phyloP scores from a whole-genome alignment of 23 tunicate genomes.

The Styela clava region DNA sequence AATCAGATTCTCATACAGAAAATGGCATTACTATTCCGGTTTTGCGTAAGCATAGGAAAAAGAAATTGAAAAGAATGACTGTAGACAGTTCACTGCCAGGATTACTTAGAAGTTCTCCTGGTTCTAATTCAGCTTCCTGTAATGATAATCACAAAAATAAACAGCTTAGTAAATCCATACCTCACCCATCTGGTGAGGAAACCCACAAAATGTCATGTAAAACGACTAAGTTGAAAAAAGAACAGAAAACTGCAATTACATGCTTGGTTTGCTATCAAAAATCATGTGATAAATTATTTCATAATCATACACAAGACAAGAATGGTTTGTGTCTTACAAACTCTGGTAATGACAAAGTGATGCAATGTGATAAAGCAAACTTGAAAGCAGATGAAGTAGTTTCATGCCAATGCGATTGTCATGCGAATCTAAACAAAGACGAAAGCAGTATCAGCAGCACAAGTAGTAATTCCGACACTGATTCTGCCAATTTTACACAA shows the following conservation, averaged over 20 bases:
- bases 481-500: constrained; percentile 34
- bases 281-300: neutral
- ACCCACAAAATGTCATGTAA: constrained; percentile 2
- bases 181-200: neutral
- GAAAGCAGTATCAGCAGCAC: constrained; percentile 29
- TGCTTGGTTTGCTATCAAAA: neutral
- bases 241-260: neutral
- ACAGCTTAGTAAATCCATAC: neutral
- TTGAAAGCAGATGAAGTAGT: neutral
- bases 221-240: constrained; percentile 1
- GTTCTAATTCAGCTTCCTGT: neutral
- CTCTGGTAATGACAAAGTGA: neutral
- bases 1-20: constrained; percentile 72
- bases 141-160: neutral
- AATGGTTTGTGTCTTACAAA: no score
- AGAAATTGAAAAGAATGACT: constrained; percentile 48
- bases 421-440: neutral
- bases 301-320: neutral
- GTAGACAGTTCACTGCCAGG: constrained; percentile 20
- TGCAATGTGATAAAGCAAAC: neutral
- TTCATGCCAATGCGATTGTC: constrained; percentile 2
- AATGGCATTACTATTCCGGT: constrained; percentile 50
- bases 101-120: neutral
- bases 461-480: constrained; percentile 29
- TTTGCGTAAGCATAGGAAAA: constrained; percentile 45